Evolutionary conservation across 2,888 invertebrate genomes (phyloP).

Genomic region (Patella ulyssiponensis): DNA sequence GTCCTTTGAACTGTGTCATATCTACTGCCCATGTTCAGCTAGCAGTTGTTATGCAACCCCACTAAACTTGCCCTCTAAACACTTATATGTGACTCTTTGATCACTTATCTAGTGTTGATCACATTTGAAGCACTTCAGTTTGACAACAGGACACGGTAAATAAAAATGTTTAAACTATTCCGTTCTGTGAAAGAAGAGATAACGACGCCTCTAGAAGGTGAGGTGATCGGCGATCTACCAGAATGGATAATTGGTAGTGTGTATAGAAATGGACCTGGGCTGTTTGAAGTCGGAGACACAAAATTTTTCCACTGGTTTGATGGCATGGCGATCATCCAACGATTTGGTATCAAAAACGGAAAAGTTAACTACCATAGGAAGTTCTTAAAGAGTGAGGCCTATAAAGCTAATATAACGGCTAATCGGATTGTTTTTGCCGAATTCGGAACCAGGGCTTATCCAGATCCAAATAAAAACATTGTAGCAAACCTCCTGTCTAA

Average conservation of each 20-base stretch:
- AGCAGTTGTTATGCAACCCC: too few relatives aligned
- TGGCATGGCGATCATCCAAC: slow-evolving; percentile 81
- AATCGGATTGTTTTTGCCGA: slow-evolving; percentile 83
- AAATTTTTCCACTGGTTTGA: slow-evolving; percentile 86
- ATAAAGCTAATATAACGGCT: slow-evolving; percentile 80
- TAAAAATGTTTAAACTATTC: neutral
- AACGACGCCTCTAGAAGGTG: neutral
- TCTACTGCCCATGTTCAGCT: too few relatives aligned
- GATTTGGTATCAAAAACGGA: slow-evolving; percentile 72
- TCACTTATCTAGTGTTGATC: too few relatives aligned
- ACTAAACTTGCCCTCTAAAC: too few relatives aligned
- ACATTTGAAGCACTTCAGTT: too few relatives aligned
- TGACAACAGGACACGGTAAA: too few relatives aligned
- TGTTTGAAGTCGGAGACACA: slow-evolving; percentile 81
- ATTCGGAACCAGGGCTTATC: slow-evolving; percentile 85
- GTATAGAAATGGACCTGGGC: slow-evolving; percentile 82
- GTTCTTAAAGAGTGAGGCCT: slow-evolving; percentile 82
- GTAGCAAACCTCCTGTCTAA: slow-evolving; percentile 65
- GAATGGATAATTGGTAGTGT: slow-evolving; percentile 57
- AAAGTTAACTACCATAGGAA: slow-evolving; percentile 62
- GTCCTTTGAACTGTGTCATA: too few relatives aligned
- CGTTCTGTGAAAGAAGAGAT: neutral
- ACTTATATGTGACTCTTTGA: too few relatives aligned
- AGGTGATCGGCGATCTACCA: slow-evolving; percentile 46
- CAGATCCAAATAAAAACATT: slow-evolving; percentile 80